These are phyloP conservation scores for Melanotaenia maccullochi DNA, from an alignment of 2,797 vertebrate species.

Conservation along the genomic window DNA sequence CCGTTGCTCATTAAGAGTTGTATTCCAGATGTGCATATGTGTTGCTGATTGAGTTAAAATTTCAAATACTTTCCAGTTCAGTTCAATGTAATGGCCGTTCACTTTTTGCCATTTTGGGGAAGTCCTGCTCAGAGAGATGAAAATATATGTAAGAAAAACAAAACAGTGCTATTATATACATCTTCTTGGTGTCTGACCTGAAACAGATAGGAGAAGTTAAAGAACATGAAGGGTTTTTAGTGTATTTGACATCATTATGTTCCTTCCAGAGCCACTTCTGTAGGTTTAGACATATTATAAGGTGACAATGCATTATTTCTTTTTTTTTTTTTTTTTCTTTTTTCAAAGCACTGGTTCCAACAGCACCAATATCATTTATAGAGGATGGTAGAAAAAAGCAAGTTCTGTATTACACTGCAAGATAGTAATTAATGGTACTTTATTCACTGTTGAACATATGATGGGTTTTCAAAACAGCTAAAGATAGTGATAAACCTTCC, in stretches of 20 bases:
- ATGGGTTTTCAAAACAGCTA: not conserved
- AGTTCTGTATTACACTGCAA: not conserved
- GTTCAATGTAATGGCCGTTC: slow-evolving; percentile 21
- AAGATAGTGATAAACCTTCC: not conserved
- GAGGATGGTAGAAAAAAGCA: slow-evolving; percentile 39
- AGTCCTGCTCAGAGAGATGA: slow-evolving; percentile 4
- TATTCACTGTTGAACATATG: not conserved
- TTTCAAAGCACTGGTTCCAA: slow-evolving; percentile 3
- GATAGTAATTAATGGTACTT: not conserved
- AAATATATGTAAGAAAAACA: not conserved
- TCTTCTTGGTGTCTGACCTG: not conserved
- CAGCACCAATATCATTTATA: not conserved
- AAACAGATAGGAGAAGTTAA: not conserved
- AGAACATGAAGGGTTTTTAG: not conserved
- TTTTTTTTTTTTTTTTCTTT: slow-evolving; percentile 6
- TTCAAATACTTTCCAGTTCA: slow-evolving; percentile 32
- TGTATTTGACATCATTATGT: not conserved
- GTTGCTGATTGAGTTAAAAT: slow-evolving; percentile 13
- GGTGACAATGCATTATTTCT: not conserved
- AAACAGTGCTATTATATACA: not conserved
- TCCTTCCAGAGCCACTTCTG: slow-evolving; percentile 17
- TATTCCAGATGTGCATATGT: slow-evolving; percentile 42
- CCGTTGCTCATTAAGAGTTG: slow-evolving; percentile 16
- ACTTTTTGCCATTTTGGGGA: slow-evolving; percentile 17
- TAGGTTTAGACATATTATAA: slow-evolving; percentile 7